phyloP scores from a whole-genome alignment of 1,140 invertebrate genomes.

The Eueides isabella region DNA sequence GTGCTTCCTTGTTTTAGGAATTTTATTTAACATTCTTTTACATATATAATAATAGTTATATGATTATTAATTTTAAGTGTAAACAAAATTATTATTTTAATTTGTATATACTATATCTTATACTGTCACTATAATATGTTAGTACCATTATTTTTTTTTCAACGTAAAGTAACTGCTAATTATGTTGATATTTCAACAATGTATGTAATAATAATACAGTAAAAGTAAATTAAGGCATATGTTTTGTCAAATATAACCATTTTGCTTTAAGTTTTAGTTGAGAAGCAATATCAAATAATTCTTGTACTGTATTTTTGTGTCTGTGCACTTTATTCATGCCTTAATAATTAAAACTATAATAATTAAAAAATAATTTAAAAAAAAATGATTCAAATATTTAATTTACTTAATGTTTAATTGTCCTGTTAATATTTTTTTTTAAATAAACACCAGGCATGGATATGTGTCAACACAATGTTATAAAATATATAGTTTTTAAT shows the following conservation, averaged over 20 bases:
- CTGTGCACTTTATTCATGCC: neutral
- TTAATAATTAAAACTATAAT: neutral
- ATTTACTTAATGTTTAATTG: neutral
- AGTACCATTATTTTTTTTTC: slow-evolving; percentile 1
- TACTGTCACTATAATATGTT: slow-evolving; percentile 8
- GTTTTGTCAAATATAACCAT: neutral
- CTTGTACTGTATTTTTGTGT: slow-evolving; percentile 4
- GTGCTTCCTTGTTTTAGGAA: slow-evolving; percentile 46
- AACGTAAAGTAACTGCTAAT: neutral
- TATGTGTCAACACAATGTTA: slow-evolving; percentile 20
- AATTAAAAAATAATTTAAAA: too few species aligned
- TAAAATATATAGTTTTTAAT: slow-evolving; percentile 23
- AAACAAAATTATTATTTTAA: slow-evolving; percentile 19
- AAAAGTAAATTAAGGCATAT: neutral
- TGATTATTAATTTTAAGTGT: slow-evolving; percentile 26
- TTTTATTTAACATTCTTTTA: slow-evolving; percentile 30
- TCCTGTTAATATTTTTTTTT: neutral
- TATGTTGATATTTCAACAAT: neutral
- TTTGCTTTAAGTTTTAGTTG: slow-evolving; percentile 8
- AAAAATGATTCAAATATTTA: neutral
- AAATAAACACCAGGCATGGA: slow-evolving; percentile 2
- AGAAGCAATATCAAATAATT: slow-evolving; percentile 12
- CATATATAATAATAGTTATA: slow-evolving; percentile 15
- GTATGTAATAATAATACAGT: neutral
- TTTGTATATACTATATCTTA: slow-evolving; percentile 22